A percentile compares a stretch with the other conserved stretches of the same genome.
phyloP scores from a whole-genome alignment of 1,140 invertebrate genomes.

The Drosophila sucinea region DNA sequence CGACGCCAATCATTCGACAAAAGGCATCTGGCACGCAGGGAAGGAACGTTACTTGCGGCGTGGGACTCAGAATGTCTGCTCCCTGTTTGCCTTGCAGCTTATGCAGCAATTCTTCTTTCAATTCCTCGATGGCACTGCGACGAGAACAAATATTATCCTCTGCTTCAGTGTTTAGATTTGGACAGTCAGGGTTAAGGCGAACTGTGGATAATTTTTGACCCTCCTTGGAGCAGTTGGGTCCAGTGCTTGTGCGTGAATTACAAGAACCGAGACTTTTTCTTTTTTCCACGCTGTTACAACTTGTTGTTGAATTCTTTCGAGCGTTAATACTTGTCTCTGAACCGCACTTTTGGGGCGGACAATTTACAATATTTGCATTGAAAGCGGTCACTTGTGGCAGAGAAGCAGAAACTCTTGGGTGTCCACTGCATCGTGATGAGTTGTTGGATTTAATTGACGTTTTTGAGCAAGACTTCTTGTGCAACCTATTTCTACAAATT shows the following conservation, averaged over 20 bases:
- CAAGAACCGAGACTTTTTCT: background rate
- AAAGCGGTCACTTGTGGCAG: background rate
- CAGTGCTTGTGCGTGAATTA: background rate
- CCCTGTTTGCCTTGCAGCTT: constrained; percentile 12
- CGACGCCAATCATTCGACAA: background rate
- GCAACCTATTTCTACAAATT: background rate
- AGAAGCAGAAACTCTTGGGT: background rate
- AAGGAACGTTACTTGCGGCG: constrained; percentile 19
- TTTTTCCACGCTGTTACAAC: background rate
- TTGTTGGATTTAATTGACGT: background rate
- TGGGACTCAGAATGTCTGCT: background rate
- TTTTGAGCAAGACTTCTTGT: background rate
- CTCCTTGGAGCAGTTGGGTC: background rate
- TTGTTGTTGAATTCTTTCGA: background rate
- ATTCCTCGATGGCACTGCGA: constrained; percentile 32
- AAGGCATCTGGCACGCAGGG: constrained; percentile 14
- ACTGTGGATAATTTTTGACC: background rate
- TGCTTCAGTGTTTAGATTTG: background rate
- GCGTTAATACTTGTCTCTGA: background rate
- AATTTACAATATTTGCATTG: background rate
- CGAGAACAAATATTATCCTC: background rate
- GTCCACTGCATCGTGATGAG: too few relatives aligned
- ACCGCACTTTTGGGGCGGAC: too few relatives aligned
- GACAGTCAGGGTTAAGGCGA: background rate
- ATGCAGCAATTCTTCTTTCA: constrained; percentile 43